These are phyloP conservation scores for Anser brachyrhynchus DNA, from an alignment of 2,113 vertebrate genomes.

Conservation along the genomic window DNA sequence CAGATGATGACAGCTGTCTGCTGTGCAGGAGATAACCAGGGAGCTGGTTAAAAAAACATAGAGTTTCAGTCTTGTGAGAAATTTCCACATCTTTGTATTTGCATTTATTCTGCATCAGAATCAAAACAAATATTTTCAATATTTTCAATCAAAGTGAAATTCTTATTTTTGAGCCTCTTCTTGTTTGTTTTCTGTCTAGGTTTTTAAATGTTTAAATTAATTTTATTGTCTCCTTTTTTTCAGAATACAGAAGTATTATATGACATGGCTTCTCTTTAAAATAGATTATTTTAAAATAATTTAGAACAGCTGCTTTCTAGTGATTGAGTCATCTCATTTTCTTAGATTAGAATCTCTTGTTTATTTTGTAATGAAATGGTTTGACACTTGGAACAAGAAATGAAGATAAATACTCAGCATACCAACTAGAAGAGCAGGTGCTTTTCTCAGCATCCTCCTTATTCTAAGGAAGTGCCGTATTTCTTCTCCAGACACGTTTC, in stretches of 20 bases:
- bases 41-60: neutral
- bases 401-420: constrained; percentile 39
- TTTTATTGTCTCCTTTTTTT: neutral
- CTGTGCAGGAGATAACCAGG: neutral
- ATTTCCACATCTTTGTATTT: neutral
- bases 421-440: constrained; percentile 16
- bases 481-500: neutral
- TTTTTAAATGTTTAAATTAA: neutral
- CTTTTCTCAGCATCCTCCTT: neutral
- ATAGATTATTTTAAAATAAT: constrained; percentile 30
- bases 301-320: constrained; percentile 19
- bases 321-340: constrained; percentile 34
- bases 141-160: neutral
- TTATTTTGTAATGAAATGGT: constrained; percentile 50
- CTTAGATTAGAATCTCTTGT: constrained; percentile 47
- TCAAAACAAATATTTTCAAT: neutral
- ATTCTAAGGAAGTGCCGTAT: neutral
- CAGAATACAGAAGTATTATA: neutral
- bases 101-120: neutral
- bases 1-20: neutral
- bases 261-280: constrained; percentile 7
- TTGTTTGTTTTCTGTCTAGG: neutral
- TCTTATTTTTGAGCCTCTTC: neutral
- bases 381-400: constrained; percentile 54
- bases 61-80: neutral